Percentiles rank a stretch among this genome's conserved stretches.
Conservation (phyloP, 1,140 invertebrate genomes). For the Cyclina sinensis region DNA sequence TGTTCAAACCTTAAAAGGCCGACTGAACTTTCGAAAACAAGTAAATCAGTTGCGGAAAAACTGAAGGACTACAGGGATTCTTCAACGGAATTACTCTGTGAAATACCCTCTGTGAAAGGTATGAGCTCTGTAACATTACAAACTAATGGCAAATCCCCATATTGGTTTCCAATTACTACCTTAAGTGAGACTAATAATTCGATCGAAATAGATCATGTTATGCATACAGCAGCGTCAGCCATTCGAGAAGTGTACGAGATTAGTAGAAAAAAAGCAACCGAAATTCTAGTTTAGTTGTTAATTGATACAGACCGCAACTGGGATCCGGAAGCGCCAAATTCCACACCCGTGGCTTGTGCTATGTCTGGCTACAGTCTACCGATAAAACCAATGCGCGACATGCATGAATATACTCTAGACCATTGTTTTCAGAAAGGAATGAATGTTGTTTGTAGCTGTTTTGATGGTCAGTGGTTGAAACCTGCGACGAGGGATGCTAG, state of each 20-base stretch:
- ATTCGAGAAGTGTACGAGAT: slow-evolving; percentile 28
- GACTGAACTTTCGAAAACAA: neutral
- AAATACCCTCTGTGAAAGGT: neutral
- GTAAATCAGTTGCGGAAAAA: neutral
- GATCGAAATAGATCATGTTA: neutral
- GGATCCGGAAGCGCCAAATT: neutral
- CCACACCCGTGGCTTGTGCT: slow-evolving; percentile 35
- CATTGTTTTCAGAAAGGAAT: slow-evolving; percentile 43
- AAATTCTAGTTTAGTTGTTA: slow-evolving; percentile 55
- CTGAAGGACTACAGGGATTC: neutral
- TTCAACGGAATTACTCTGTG: neutral
- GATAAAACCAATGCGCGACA: neutral
- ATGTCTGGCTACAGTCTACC: slow-evolving; percentile 53
- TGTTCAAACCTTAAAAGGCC: neutral
- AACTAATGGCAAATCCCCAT: neutral
- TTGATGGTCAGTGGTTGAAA: slow-evolving; percentile 63
- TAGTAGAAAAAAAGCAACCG: slow-evolving; percentile 24
- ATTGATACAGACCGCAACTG: slow-evolving; percentile 37
- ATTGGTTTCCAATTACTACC: neutral
- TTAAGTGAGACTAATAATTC: too few relatives aligned
- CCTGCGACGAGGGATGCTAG: slow-evolving; percentile 22
- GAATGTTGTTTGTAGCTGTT: slow-evolving; percentile 52
- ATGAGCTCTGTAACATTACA: neutral
- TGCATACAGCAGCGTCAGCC: neutral
- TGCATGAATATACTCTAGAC: slow-evolving; percentile 25